Evolutionary conservation across 2,113 vertebrate species (phyloP), one percentile per base, ranked within the genome.

Genomic region (Morone saxatilis): DNA sequence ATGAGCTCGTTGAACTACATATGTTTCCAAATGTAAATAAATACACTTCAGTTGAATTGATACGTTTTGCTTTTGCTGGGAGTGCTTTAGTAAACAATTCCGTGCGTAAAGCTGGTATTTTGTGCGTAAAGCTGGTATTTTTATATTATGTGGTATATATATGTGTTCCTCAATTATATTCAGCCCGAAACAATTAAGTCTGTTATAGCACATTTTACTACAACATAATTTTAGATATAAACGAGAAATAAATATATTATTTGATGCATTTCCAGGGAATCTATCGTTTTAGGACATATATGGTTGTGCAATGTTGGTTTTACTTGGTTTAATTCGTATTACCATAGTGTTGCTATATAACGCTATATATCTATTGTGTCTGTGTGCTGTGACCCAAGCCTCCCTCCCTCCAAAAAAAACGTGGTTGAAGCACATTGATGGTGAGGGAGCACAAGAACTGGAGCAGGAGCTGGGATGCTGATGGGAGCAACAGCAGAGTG

Each of bases 391-490:
- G 22, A 48, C 51, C 19, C 45, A 79, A 68, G 4, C 40, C 57
- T 22, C 38, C 71, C 25, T 20, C 13, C 59, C 36, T 19, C 7
- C 36, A 25, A 12, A 3, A 25, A 54, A 78, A 59, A 59, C 48
- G 6, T 22, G 4, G 68, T 14, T 61, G 83, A 78, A 76, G 86
- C 77, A 77, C 70, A 66, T 7, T 13, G 51, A 76, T 86, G 78
- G 38, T 80, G 80, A 87, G 61, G 73, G 73, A 66, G 31, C 43
- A 40, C 65, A 66, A 17, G 75, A 69, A 5, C 56, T 47, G 43
- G 74, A 83, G 50, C 51, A n/a, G 68, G 59, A 54, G 25, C 68
- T 6, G 60, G 48, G 65, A 85, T 87, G 84, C 84, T 80, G 81
- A 78, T 72, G 87, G 51, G 78, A 77, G 66, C 62, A 65, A 56